A percentile compares a stretch with the other conserved stretches of the same genome.
Conservation (phyloP, 2,113 vertebrate species). For the Pleuronectes platessa region DNA sequence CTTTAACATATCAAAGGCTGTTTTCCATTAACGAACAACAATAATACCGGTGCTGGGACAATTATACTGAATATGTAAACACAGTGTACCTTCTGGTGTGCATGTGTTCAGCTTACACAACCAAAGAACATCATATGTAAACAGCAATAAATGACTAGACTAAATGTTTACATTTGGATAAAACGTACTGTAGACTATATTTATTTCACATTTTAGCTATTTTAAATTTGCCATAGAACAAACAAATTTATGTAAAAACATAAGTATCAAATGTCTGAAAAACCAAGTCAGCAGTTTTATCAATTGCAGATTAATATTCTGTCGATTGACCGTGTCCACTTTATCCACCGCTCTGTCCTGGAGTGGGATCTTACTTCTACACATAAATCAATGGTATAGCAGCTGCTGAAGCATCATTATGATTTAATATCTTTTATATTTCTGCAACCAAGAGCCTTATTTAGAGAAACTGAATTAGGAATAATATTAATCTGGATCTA, state of each 20-base stretch:
- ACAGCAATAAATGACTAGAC: background rate
- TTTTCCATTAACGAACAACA: conserved; percentile 14
- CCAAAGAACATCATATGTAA: background rate
- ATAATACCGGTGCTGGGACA: background rate
- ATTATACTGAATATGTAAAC: background rate
- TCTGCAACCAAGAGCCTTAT: too few species aligned
- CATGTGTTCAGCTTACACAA: background rate
- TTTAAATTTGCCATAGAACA: background rate
- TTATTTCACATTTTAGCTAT: background rate
- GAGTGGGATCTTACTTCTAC: too few species aligned
- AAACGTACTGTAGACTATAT: background rate
- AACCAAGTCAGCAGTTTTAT: background rate
- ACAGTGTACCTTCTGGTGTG: background rate
- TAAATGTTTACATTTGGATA: background rate
- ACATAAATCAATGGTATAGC: too few species aligned
- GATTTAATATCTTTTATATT: too few species aligned
- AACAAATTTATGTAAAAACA: background rate
- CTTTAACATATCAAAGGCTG: conserved; percentile 42
- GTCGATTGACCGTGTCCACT: too few species aligned
- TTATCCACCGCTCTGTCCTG: too few species aligned
- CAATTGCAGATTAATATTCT: background rate
- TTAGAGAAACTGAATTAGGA: background rate
- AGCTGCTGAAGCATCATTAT: too few species aligned
- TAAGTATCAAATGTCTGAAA: too few species aligned
- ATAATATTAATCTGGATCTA: background rate